Percentiles rank a stretch among this genome's conserved stretches.
Conservation (phyloP, 1,140 invertebrate species). For the Wiebesia pumilae region DNA sequence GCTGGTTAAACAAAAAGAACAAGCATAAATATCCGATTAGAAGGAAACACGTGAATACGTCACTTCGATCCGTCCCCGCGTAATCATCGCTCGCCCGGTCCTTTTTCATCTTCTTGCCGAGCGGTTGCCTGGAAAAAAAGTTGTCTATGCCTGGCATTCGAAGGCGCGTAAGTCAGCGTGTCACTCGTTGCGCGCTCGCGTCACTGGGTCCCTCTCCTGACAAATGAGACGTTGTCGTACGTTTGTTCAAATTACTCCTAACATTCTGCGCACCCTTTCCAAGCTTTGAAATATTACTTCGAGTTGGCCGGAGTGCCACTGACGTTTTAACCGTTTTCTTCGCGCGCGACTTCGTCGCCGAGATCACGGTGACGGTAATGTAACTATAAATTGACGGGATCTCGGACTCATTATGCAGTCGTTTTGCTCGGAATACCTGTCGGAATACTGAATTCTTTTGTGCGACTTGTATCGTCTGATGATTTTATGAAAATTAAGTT, state of each 20-base stretch:
- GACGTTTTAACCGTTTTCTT: conserved; percentile 30
- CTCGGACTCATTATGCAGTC: conserved; percentile 23
- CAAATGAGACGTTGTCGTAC: conserved; percentile 74
- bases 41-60: neutral
- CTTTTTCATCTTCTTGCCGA: conserved; percentile 13
- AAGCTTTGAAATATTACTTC: conserved; percentile 70
- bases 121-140: conserved; percentile 4
- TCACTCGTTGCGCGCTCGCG: conserved; percentile 62
- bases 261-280: conserved; percentile 63
- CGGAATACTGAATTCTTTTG: neutral
- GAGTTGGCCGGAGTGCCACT: conserved; percentile 27
- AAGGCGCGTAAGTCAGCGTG: conserved; percentile 50
- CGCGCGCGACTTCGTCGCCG: neutral
- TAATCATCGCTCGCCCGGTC: neutral
- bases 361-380: neutral
- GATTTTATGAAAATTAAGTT: conserved; percentile 41
- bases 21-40: conserved; percentile 10
- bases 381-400: conserved; percentile 4
- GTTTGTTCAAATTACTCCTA: conserved; percentile 73
- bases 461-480: neutral
- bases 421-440: conserved; percentile 6
- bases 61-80: neutral
- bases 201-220: conserved; percentile 64
- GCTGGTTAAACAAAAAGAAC: neutral
- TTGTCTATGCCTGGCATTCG: conserved; percentile 35